These are phyloP conservation scores for Oxycera nigricornis DNA, from an alignment of 2,888 invertebrate species.

Conservation along the genomic window DNA sequence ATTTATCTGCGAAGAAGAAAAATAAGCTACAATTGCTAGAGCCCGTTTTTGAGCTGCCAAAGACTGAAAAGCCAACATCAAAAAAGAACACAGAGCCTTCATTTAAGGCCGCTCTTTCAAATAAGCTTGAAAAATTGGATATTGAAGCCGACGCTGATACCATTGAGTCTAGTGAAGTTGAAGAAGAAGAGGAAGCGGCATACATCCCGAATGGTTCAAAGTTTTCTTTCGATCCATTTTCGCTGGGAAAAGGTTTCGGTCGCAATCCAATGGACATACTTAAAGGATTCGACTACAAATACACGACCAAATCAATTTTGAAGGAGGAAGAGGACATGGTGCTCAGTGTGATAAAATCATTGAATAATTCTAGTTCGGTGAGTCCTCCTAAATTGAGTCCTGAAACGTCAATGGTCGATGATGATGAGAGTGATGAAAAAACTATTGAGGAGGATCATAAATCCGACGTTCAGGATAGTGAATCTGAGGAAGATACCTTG, in stretches of 20 bases:
- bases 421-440: slow-evolving; percentile 5
- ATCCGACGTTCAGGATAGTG: neutral
- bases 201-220: neutral
- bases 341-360: slow-evolving; percentile 45
- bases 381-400: slow-evolving; percentile 6
- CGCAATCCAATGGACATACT: slow-evolving; percentile 43
- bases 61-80: slow-evolving; percentile 34
- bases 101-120: neutral
- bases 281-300: slow-evolving; percentile 46
- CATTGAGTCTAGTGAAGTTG: no score
- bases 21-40: slow-evolving; percentile 30
- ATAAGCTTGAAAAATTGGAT: neutral
- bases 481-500: slow-evolving; percentile 1
- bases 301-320: slow-evolving; percentile 41
- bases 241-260: slow-evolving; percentile 32
- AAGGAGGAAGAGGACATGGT: slow-evolving; percentile 50
- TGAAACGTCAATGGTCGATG: neutral
- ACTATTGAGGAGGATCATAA: slow-evolving; percentile 12
- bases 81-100: neutral
- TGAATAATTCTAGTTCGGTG: slow-evolving; percentile 29
- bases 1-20: slow-evolving; percentile 20
- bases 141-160: neutral
- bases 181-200: neutral
- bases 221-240: slow-evolving; percentile 19
- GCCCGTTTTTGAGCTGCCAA: slow-evolving; percentile 12